Conservation (phyloP, 2,113 vertebrate genomes). For the Heterotilapia buettikoferi region DNA sequence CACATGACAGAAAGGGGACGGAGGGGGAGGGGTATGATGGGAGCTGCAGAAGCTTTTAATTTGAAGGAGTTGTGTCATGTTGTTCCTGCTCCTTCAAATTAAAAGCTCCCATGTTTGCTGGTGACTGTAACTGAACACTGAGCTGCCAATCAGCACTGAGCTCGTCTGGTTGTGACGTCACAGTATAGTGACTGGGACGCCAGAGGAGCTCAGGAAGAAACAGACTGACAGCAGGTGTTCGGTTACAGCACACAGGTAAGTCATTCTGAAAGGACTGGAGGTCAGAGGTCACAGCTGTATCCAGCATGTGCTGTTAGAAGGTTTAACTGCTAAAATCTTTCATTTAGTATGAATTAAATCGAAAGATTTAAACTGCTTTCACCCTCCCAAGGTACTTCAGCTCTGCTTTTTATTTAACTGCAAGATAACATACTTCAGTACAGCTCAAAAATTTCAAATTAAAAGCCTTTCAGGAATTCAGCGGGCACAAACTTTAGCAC, state of each 20-base stretch:
- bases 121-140: neutral
- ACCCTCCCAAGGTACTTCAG: neutral
- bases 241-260: neutral
- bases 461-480: neutral
- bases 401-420: neutral
- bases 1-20: neutral
- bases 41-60: slow-evolving; percentile 25
- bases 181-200: neutral
- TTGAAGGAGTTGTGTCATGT: neutral
- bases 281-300: neutral
- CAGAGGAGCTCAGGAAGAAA: neutral
- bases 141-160: neutral
- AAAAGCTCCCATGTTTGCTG: neutral
- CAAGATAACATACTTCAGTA: neutral
- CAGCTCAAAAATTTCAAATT: neutral
- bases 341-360: neutral
- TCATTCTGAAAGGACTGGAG: neutral
- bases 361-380: neutral
- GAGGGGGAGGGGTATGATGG: fast-evolving
- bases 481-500: neutral
- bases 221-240: neutral
- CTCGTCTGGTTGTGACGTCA: slow-evolving; percentile 11
- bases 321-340: neutral
- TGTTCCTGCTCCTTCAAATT: slow-evolving; percentile 12
- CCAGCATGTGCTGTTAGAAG: neutral